These are phyloP conservation scores for Lepidochitona cinerea DNA, from an alignment of 2,888 invertebrate genomes.

Conservation along the genomic window DNA sequence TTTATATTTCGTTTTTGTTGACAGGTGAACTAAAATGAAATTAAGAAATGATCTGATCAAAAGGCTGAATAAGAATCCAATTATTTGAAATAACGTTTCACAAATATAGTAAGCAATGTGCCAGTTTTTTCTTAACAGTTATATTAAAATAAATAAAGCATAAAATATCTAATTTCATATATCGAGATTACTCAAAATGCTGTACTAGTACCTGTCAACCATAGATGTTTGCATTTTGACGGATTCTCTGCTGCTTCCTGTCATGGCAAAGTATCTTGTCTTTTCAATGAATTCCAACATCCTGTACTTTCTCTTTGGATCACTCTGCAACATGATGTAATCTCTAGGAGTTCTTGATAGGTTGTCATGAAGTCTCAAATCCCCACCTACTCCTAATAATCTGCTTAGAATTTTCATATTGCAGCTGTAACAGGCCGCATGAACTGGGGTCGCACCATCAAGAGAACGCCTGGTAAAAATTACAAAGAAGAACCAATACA, in stretches of 20 bases:
- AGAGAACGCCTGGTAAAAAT: constrained; percentile 65
- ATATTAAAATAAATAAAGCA: too few species aligned
- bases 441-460: constrained; percentile 70
- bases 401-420: constrained; percentile 62
- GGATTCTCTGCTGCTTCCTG: constrained; percentile 24
- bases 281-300: constrained; percentile 66
- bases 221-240: neutral
- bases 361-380: constrained; percentile 70
- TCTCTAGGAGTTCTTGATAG: constrained; percentile 65
- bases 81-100: too few species aligned
- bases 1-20: too few species aligned
- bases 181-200: too few species aligned
- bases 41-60: too few species aligned
- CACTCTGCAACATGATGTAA: constrained; percentile 57
- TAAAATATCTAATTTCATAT: too few species aligned
- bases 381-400: constrained; percentile 70
- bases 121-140: too few species aligned
- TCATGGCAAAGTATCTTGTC: constrained; percentile 60
- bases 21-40: too few species aligned
- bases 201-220: neutral
- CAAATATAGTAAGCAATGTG: too few species aligned
- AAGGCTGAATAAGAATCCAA: too few species aligned
- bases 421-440: constrained; percentile 69
- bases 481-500: too few species aligned
- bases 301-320: constrained; percentile 50